phyloP scores from a whole-genome alignment of 2,888 invertebrate genomes.

The Cheilosia pagana region DNA sequence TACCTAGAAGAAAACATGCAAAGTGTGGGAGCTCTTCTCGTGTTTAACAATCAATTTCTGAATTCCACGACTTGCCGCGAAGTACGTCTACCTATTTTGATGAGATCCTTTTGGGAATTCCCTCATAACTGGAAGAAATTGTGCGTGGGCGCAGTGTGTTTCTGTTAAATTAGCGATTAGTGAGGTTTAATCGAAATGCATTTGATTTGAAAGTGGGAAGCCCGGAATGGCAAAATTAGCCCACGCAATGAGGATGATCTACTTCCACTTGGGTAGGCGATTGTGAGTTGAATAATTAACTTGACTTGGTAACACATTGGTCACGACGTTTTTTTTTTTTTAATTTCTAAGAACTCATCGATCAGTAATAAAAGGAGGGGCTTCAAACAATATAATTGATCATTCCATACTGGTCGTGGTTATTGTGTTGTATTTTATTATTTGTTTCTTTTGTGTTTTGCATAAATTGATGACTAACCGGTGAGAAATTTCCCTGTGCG shows the following conservation, averaged over 20 bases:
- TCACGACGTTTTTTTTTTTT: constrained; percentile 17
- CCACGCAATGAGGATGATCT: constrained; percentile 26
- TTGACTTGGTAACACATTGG: constrained; percentile 11
- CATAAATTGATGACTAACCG: constrained; percentile 65
- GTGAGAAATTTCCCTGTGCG: constrained; percentile 23
- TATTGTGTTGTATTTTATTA: constrained; percentile 7
- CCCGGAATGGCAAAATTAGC: background rate
- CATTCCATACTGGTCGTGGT: constrained; percentile 7
- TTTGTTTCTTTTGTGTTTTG: constrained; percentile 18
- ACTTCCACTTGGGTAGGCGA: constrained; percentile 37
- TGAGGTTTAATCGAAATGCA: background rate
- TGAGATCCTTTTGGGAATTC: constrained; percentile 25
- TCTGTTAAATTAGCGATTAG: background rate
- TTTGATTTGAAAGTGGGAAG: constrained; percentile 20
- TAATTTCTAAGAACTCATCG: constrained; percentile 34
- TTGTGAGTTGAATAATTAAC: constrained; percentile 12
- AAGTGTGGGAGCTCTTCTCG: background rate
- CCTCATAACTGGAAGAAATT: background rate
- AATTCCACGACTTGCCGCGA: constrained; percentile 49
- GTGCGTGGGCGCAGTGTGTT: background rate
- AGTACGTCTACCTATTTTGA: too few relatives aligned
- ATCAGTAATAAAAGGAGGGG: constrained; percentile 15
- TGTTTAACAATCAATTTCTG: constrained; percentile 37
- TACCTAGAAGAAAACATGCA: constrained; percentile 1
- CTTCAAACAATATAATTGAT: constrained; percentile 33